These are phyloP conservation scores for Daubentonia madagascariensis DNA, from an alignment of 2,113 vertebrate species.

Conservation along the genomic window DNA sequence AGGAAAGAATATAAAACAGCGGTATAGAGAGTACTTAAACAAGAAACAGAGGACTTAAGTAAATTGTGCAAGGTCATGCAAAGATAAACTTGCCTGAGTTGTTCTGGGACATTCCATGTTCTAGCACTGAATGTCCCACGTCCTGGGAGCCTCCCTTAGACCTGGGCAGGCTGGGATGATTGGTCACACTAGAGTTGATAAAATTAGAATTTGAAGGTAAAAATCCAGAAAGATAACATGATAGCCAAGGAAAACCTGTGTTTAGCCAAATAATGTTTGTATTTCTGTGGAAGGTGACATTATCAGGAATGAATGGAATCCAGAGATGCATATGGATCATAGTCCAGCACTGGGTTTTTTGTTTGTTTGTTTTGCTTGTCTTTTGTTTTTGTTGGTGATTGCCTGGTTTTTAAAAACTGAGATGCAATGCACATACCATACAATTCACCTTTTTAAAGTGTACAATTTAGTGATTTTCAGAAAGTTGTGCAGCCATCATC, in stretches of 20 bases:
- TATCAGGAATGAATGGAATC: background rate
- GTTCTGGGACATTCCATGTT: background rate
- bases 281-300: background rate
- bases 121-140: background rate
- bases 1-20: background rate
- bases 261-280: background rate
- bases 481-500: background rate
- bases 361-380: background rate
- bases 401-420: background rate
- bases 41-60: background rate
- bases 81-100: background rate
- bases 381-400: background rate
- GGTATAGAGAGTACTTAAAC: background rate
- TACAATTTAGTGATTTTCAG: background rate
- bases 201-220: background rate
- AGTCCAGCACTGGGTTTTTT: background rate
- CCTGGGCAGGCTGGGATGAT: background rate
- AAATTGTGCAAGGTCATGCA: background rate
- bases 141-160: background rate
- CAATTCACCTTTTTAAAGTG: background rate
- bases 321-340: background rate
- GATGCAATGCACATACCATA: background rate
- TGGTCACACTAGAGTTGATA: background rate
- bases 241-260: background rate
- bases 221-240: background rate